Evolutionary conservation across 1,140 invertebrate genomes (phyloP).

Genomic region (Mesaphorura yosii): DNA sequence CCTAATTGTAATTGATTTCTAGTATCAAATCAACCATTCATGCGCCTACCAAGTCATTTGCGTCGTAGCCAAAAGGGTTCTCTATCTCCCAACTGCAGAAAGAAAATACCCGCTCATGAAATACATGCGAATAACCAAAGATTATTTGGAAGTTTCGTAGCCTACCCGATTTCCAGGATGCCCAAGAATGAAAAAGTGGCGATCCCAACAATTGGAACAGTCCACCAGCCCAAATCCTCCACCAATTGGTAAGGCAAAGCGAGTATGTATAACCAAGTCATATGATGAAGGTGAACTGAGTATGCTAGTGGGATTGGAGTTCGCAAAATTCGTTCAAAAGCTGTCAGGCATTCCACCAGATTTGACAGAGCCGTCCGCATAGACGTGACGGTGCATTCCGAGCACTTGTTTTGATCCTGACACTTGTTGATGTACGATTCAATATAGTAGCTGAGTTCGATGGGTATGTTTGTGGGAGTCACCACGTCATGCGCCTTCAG

Average conservation of each 20-base stretch:
- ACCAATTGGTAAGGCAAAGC: slow-evolving; percentile 9
- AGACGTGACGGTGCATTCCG: neutral
- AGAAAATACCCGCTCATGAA: neutral
- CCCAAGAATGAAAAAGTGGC: slow-evolving; percentile 11
- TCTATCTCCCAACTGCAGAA: slow-evolving; percentile 6
- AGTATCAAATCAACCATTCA: neutral
- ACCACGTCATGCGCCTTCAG: slow-evolving; percentile 12
- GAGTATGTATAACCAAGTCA: slow-evolving; percentile 16
- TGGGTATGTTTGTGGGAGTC: slow-evolving; percentile 17
- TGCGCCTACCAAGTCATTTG: slow-evolving; percentile 13
- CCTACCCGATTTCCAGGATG: slow-evolving; percentile 4
- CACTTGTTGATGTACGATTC: slow-evolving; percentile 2
- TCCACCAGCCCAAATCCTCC: slow-evolving; percentile 10
- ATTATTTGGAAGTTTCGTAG: neutral
- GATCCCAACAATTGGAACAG: slow-evolving; percentile 9
- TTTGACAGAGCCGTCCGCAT: slow-evolving; percentile 4
- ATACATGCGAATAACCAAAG: neutral
- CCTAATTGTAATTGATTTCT: neutral
- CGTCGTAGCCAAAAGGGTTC: slow-evolving; percentile 18
- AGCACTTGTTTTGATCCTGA: neutral
- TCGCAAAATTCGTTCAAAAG: slow-evolving; percentile 10
- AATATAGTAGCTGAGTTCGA: slow-evolving; percentile 15
- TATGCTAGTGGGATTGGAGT: slow-evolving; percentile 11
- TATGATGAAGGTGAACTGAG: slow-evolving; percentile 14
- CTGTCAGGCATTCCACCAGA: slow-evolving; percentile 1